Evolutionary conservation across 1,140 invertebrate species (phyloP).

Genomic region (Lepidurus arcticus): DNA sequence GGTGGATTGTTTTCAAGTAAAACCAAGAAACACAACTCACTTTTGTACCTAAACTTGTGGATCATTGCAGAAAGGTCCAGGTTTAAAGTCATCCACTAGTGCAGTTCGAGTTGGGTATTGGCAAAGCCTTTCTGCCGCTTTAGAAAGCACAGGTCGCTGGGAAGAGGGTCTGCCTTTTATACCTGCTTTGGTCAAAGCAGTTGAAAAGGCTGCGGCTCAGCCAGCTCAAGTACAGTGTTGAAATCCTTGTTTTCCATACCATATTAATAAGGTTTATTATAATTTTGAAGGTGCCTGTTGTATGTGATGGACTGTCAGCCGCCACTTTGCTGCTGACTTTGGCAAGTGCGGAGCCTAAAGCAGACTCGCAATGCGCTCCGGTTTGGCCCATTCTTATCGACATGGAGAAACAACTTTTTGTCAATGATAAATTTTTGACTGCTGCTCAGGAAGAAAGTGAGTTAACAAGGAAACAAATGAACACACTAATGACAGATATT

Average conservation of each 20-base stretch:
- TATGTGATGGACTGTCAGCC: conserved; percentile 73
- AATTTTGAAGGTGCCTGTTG: conserved; percentile 48
- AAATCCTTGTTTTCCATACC: neutral
- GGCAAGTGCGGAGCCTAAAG: conserved; percentile 46
- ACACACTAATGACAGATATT: conserved; percentile 21
- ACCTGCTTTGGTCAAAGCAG: conserved; percentile 56
- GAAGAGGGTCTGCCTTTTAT: conserved; percentile 51
- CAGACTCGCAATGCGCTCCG: conserved; percentile 52
- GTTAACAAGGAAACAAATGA: conserved; percentile 33
- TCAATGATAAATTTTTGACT: conserved; percentile 72
- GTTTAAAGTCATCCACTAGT: conserved; percentile 69
- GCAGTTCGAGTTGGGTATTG: conserved; percentile 71
- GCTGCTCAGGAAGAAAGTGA: conserved; percentile 62
- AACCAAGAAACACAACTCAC: conserved; percentile 32
- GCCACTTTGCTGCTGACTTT: conserved; percentile 65
- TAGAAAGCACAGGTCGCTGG: conserved; percentile 44
- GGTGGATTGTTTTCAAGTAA: conserved; percentile 67
- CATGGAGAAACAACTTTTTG: conserved; percentile 69
- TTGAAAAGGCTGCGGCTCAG: conserved; percentile 65
- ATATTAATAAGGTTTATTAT: neutral
- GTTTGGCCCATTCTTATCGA: conserved; percentile 66
- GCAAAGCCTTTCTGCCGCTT: conserved; percentile 59
- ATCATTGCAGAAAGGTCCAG: conserved; percentile 63
- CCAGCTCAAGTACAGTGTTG: conserved; percentile 50
- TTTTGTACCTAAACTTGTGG: neutral